Evolutionary conservation across 2,888 invertebrate species (phyloP), one percentile per base, ranked within the genome.

Genomic region (Smittia sp.): DNA sequence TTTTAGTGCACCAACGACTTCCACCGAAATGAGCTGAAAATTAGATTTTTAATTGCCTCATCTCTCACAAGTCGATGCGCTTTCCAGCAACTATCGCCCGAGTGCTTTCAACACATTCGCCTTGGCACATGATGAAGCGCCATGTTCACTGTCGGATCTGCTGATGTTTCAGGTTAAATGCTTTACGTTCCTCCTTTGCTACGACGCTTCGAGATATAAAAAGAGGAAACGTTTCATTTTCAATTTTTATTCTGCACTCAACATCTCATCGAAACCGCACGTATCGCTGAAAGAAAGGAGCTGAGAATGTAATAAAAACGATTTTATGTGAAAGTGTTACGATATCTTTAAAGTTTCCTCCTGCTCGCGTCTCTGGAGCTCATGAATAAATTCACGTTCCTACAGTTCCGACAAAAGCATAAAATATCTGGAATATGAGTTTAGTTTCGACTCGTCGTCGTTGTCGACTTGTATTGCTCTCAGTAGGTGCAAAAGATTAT

Each of bases 271-370:
- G 69, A 72, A 72, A 62, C 72, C 72, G 72, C 62, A 72, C 72
- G 72, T 72, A 62, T 62, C 38, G 54, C n/a, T 15, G 70, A 70
- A 54, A 32, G 15, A 58, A 38, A 22, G 22, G 22, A 62, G 39
- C 54, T 20, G 58, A 70, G 46, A 70, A 72, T 39, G 72, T 72
- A 72, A 72, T 72, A 72, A 72, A 72, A 72, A 62, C 62, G 38
- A 72, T 72, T 72, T 72, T 72, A 72, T 62, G 72, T 18, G 58
- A 72, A 62, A 72, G 38, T 58, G 58, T 72, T 62, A 52, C 9
- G 15, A 72, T 22, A 18, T 58, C 22, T 25, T 72, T 62, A 62
- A 72, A 72, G 72, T 72, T 72, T 58, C 25, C 24, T 68, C 32
- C n/a, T 32, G 20, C 1, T 15, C 27, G 63, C 18, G 27, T 22